Percentiles rank a stretch among this genome's conserved stretches.
Evolutionary conservation across 2,113 vertebrate genomes (phyloP).

Genomic region (Nestor notabilis): DNA sequence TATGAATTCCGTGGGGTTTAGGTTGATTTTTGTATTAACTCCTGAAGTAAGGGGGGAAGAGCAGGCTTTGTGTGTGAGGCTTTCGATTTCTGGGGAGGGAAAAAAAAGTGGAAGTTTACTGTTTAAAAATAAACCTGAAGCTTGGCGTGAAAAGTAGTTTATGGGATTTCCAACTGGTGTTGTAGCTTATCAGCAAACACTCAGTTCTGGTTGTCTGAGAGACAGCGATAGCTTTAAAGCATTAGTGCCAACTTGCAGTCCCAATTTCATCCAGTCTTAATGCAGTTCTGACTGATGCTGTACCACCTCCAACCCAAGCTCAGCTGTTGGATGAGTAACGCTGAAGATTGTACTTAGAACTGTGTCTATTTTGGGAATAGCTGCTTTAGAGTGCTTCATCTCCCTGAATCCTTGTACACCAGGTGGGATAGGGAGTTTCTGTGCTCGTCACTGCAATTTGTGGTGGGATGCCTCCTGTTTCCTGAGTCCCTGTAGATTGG

Average conservation of each 20-base stretch:
- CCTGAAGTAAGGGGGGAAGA: background rate
- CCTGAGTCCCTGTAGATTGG: background rate
- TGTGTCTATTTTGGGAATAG: background rate
- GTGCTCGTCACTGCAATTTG: fast-evolving
- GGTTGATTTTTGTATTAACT: background rate
- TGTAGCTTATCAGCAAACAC: background rate
- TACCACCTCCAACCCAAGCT: background rate
- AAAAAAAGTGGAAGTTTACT: background rate
- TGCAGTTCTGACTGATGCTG: background rate
- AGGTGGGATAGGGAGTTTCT: background rate
- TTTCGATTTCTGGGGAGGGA: background rate
- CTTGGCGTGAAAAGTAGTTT: background rate
- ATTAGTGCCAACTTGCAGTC: background rate
- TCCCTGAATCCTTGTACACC: background rate
- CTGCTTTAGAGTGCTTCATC: background rate
- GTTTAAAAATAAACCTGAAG: background rate
- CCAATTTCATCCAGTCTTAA: background rate
- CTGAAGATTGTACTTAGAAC: background rate
- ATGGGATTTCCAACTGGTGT: background rate
- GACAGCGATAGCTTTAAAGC: background rate
- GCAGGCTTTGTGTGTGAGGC: background rate
- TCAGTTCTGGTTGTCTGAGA: background rate
- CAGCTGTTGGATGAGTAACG: background rate
- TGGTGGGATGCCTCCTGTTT: background rate
- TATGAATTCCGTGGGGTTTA: background rate